phyloP scores from a whole-genome alignment of 2,113 vertebrate genomes.

The Gnathonemus longibarbis region DNA sequence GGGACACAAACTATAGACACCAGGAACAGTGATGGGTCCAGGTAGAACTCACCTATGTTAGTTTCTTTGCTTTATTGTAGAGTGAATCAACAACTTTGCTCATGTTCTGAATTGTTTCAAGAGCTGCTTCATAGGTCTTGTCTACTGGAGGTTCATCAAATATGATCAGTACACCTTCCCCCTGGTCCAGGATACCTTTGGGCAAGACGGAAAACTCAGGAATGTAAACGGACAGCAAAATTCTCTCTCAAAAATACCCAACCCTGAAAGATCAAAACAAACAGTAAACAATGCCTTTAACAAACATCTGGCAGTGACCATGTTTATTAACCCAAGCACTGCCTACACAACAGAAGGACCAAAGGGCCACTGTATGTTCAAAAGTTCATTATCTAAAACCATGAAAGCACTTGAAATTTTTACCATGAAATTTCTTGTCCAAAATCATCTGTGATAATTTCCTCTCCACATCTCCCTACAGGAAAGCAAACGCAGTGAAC shows the following conservation, averaged over 20 bases:
- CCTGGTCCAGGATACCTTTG: constrained; percentile 94
- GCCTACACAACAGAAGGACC: not conserved
- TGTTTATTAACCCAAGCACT: not conserved
- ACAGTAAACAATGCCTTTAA: not conserved
- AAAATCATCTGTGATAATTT: constrained; percentile 99
- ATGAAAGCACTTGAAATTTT: constrained; percentile 16
- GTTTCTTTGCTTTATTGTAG: constrained; percentile 99
- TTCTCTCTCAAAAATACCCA: too few species aligned
- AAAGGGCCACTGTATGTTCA: not conserved
- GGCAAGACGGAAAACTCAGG: not conserved
- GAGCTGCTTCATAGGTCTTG: constrained; percentile 95
- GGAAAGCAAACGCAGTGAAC: not conserved
- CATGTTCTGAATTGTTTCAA: constrained; percentile 99
- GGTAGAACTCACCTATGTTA: constrained; percentile 84
- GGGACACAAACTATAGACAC: not conserved
- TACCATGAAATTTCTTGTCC: constrained; percentile 98
- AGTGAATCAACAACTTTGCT: constrained; percentile 99
- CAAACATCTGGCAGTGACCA: not conserved
- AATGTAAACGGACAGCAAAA: not conserved
- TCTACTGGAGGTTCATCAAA: constrained; percentile 97
- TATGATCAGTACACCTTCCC: constrained; percentile 95
- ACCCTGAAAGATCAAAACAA: too few species aligned
- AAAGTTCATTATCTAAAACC: not conserved
- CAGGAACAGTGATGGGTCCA: not conserved
- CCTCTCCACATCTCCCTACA: constrained; percentile 88